Evolutionary conservation across 2,113 vertebrate species (phyloP).

Genomic region (Morone chrysops): DNA sequence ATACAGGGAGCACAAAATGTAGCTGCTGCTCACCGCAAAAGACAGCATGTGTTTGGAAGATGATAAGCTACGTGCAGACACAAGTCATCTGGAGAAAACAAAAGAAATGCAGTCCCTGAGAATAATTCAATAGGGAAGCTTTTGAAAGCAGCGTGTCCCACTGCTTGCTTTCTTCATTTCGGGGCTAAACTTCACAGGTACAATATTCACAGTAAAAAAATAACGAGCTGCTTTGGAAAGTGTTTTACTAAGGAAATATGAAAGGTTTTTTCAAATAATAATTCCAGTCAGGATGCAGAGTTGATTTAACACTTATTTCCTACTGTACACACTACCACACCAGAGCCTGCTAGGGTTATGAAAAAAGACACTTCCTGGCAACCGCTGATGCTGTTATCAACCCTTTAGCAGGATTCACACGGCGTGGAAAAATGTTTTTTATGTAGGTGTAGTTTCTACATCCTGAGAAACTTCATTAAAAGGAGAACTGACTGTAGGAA

Average conservation of each 20-base stretch:
- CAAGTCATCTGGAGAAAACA: constrained; percentile 19
- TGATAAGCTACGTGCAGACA: constrained; percentile 9
- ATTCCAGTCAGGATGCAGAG: neutral
- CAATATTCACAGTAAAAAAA: neutral
- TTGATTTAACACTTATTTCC: constrained; percentile 20
- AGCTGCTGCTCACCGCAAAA: constrained; percentile 1
- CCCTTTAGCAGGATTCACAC: neutral
- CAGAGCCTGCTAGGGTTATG: neutral
- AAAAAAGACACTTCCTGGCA: constrained; percentile 10
- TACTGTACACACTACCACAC: neutral
- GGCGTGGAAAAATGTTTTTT: constrained; percentile 2
- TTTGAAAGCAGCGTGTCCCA: neutral
- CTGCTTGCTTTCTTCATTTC: neutral
- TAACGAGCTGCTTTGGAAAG: neutral
- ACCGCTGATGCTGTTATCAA: neutral
- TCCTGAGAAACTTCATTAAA: neutral
- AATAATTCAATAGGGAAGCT: neutral
- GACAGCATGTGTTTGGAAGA: neutral
- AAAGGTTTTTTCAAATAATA: neutral
- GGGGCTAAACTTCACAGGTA: neutral
- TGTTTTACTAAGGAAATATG: neutral
- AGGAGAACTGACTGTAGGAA: neutral
- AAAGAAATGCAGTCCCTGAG: constrained; percentile 2
- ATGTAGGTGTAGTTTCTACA: neutral
- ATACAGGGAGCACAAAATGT: neutral